Evolutionary conservation across 2,113 vertebrate genomes (phyloP).

Genomic region (Lycocorax pyrrhopterus): DNA sequence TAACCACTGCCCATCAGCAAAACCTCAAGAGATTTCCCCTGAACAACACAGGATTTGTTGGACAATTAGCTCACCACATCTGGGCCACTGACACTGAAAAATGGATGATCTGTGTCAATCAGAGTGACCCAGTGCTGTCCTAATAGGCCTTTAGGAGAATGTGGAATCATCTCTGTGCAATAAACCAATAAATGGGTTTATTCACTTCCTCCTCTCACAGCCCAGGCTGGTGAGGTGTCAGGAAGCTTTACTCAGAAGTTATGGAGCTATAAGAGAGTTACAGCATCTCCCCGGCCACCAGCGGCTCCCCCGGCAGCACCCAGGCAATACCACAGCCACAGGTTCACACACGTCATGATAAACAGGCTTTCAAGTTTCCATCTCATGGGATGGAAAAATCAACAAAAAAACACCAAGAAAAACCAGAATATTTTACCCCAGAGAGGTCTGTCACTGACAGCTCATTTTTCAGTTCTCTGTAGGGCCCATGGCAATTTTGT

Average conservation of each 20-base stretch:
- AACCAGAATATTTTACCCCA: background rate
- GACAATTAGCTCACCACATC: constrained; percentile 68
- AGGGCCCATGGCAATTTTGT: background rate
- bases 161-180: background rate
- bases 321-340: background rate
- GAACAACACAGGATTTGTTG: constrained; percentile 60
- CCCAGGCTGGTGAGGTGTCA: background rate
- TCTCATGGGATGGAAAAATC: background rate
- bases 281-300: background rate
- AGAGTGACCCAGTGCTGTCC: constrained; percentile 56
- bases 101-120: constrained; percentile 52
- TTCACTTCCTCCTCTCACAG: constrained; percentile 11
- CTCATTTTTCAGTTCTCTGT: background rate
- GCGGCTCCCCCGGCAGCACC: background rate
- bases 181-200: constrained; percentile 33
- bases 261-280: background rate
- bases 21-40: background rate
- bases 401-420: background rate
- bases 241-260: background rate
- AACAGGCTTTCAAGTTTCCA: background rate
- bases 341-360: background rate
- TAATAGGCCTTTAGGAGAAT: background rate
- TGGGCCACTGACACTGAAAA: constrained; percentile 42
- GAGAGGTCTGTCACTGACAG: background rate
- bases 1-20: constrained; percentile 32